Percentiles rank a stretch among this genome's conserved stretches.
These are phyloP conservation scores for Geopemphigus sp. DNA, from an alignment of 1,140 invertebrate genomes.

Conservation along the genomic window DNA sequence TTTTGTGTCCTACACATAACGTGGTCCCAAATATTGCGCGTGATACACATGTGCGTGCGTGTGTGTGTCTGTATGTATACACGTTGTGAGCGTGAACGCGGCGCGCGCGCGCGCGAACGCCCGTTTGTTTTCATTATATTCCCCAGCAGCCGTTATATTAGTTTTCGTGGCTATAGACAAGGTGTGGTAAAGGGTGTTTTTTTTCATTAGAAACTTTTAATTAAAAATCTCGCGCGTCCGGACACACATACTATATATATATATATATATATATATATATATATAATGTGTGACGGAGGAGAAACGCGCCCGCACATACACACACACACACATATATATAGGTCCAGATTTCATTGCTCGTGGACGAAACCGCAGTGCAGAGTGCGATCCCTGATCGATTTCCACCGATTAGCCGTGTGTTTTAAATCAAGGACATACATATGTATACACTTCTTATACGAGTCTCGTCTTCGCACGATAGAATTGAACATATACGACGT, in stretches of 20 bases:
- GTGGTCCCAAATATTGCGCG: slow-evolving; percentile 26
- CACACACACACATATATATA: background rate
- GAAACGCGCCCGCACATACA: background rate
- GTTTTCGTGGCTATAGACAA: slow-evolving; percentile 14
- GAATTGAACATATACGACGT: no score
- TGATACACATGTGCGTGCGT: background rate
- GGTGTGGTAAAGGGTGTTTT: slow-evolving; percentile 28
- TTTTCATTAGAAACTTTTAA: slow-evolving; percentile 50
- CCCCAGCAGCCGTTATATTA: slow-evolving; percentile 47
- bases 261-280: background rate
- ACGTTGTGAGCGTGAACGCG: no score
- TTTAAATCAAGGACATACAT: background rate
- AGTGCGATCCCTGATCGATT: slow-evolving; percentile 34
- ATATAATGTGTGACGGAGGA: background rate
- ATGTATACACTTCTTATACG: background rate
- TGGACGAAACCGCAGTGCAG: background rate
- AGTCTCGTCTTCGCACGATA: no score
- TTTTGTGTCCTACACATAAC: background rate
- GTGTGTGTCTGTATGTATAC: background rate
- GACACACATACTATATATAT: background rate
- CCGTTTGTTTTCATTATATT: slow-evolving; percentile 50
- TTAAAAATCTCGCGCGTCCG: slow-evolving; percentile 45
- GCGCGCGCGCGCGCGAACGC: background rate
- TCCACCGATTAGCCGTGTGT: slow-evolving; percentile 10
- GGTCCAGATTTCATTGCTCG: slow-evolving; percentile 45